Evolutionary conservation across 1,140 invertebrate genomes (phyloP).

Genomic region (Batillaria attramentaria): DNA sequence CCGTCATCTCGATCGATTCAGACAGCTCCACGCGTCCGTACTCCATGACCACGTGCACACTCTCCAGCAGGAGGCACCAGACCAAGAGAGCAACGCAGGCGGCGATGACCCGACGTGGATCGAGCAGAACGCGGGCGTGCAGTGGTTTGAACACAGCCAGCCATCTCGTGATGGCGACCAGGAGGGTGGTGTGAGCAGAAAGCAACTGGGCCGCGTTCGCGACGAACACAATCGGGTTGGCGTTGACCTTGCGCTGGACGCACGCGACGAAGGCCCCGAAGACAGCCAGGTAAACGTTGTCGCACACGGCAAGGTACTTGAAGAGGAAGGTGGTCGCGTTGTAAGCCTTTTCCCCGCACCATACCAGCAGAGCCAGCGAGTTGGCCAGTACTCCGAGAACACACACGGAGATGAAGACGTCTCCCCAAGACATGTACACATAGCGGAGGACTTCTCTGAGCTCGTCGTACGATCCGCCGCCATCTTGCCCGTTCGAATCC

Average conservation of each 20-base stretch:
- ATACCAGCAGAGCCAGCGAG: constrained; percentile 9
- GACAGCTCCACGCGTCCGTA: too few relatives aligned
- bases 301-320: constrained; percentile 20
- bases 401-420: not conserved
- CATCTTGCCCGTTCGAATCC: too few relatives aligned
- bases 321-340: constrained; percentile 22
- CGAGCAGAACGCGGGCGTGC: not conserved
- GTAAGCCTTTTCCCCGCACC: not conserved
- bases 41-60: not conserved
- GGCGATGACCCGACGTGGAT: not conserved
- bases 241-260: too few relatives aligned
- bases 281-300: not conserved
- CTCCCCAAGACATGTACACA: too few relatives aligned
- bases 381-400: not conserved
- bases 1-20: not conserved
- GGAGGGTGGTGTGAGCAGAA: not conserved
- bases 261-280: not conserved
- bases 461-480: too few relatives aligned
- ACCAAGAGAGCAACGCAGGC: not conserved
- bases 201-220: not conserved
- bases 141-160: not conserved
- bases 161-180: not conserved
- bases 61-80: not conserved
- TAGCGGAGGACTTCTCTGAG: too few relatives aligned
- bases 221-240: too few relatives aligned